Percentiles rank a stretch among this genome's conserved stretches.
These are phyloP conservation scores for Capreolus pygargus DNA, from an alignment of 2,113 vertebrate species.

Conservation along the genomic window DNA sequence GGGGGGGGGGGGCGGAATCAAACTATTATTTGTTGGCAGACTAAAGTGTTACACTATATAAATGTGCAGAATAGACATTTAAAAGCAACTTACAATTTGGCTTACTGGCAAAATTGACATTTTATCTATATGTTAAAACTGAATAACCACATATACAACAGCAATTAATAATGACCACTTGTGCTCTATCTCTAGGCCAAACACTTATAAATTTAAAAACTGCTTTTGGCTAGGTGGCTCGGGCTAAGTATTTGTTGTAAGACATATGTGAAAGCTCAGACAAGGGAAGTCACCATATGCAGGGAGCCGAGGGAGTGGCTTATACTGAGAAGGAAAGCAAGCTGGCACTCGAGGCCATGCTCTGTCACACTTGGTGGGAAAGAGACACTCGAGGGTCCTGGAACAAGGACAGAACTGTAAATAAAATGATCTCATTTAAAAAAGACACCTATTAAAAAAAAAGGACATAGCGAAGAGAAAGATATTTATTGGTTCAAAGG, in stretches of 20 bases:
- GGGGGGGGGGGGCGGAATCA: neutral
- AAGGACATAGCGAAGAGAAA: slow-evolving; percentile 49
- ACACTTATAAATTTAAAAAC: slow-evolving; percentile 27
- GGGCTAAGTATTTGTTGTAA: slow-evolving; percentile 10
- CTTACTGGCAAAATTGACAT: slow-evolving; percentile 24
- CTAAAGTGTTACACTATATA: neutral
- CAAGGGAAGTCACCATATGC: slow-evolving; percentile 62
- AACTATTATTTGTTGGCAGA: neutral
- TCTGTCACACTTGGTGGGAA: slow-evolving; percentile 67
- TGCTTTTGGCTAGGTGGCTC: slow-evolving; percentile 27
- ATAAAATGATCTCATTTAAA: slow-evolving; percentile 61
- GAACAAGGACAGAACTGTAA: slow-evolving; percentile 71
- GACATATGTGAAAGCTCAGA: slow-evolving; percentile 30
- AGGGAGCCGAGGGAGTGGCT: slow-evolving; percentile 63
- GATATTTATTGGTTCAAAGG: slow-evolving; percentile 51
- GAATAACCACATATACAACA: slow-evolving; percentile 19
- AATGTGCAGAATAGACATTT: neutral
- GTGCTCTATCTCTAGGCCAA: slow-evolving; percentile 43
- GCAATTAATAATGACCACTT: neutral
- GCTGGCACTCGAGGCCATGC: slow-evolving; percentile 43
- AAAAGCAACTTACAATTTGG: slow-evolving; percentile 34
- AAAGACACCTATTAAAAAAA: slow-evolving; percentile 56
- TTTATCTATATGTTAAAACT: slow-evolving; percentile 27
- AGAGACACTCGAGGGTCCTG: slow-evolving; percentile 69
- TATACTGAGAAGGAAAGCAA: slow-evolving; percentile 53